Base-by-base conservation (phyloP, 2,797 vertebrate genomes). In the Gambusia yucatana region DNA sequence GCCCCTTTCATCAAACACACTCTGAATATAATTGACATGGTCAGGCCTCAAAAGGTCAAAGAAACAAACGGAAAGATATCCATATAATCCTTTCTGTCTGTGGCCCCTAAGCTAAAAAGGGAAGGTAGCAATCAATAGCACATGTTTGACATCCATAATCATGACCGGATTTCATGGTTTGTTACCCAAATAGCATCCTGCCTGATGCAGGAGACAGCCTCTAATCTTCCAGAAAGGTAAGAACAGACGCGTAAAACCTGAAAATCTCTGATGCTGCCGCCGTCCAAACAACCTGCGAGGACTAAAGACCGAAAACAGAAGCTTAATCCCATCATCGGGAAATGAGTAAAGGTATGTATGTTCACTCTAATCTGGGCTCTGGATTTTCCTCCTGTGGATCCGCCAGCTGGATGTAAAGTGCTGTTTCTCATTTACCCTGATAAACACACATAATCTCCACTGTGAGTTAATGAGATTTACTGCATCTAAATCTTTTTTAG, bases 271-370 rank as follows among this genome's bases (percentile, higher is more conserved):
- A 41, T 39, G 59, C 46, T 48, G 76, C 33, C 47, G 61, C 67
- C 57, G 6, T 65, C 30, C 76, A 5, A 80, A 87, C 73, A 44
- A 13, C 46, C 36, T 13, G 1, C 22, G 2, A 25, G 1, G 33
- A 46, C 30, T 74, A 25, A 22, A 76, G 46, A 39, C 55, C 78
- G 28, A 67, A 83, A 81, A 78, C 72, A 5, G 74, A 76, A 65
- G 52, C 73, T 17, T 76, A 63, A 79, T 79, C 76, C 72, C 16
- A 10, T 83, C 46, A 77, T 52, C 52, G 61, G 36, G 61, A 30
- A 28, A 46, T 30, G 65, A 82, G 52, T 55, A 36, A 65, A 71
- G 20, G 70, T 77, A 50, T 14, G 55, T 59, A 30, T 81, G 6
- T 67, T 30, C 48, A 25, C 43, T 48, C 20, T 76, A 71, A 79